phyloP scores from a whole-genome alignment of 2,888 invertebrate genomes.

The Drosophila nr. medialis region DNA sequence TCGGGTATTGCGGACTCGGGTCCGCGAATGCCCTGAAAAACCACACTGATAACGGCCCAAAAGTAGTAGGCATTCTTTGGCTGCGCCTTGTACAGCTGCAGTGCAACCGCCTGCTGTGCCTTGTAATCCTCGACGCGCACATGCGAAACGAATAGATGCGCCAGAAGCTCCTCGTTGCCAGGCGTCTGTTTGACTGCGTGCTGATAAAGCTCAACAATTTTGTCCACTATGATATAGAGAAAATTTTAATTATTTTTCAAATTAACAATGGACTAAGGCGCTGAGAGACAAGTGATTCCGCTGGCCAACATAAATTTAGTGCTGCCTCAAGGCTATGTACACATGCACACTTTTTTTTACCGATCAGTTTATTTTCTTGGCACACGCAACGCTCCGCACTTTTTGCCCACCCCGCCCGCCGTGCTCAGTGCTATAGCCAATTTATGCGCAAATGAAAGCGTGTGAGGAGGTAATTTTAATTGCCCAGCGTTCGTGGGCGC shows the following conservation, averaged over 20 bases:
- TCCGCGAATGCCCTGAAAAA: slow-evolving; percentile 90
- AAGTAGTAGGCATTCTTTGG: slow-evolving; percentile 98
- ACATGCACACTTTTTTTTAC: slow-evolving; percentile 6
- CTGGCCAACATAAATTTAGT: neutral
- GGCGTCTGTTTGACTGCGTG: slow-evolving; percentile 94
- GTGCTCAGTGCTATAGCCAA: slow-evolving; percentile 26
- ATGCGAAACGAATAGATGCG: slow-evolving; percentile 98
- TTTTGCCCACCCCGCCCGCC: neutral
- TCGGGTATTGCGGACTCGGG: slow-evolving; percentile 85
- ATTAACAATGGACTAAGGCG: neutral
- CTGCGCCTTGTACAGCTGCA: slow-evolving; percentile 95
- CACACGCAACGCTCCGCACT: slow-evolving; percentile 29
- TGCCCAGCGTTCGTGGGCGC: slow-evolving; percentile 45
- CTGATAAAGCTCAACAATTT: slow-evolving; percentile 95
- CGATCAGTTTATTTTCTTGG: slow-evolving; percentile 42
- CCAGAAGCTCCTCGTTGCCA: slow-evolving; percentile 95
- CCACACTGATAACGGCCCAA: slow-evolving; percentile 98
- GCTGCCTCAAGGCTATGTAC: slow-evolving; percentile 4
- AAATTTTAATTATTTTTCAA: neutral
- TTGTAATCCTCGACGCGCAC: slow-evolving; percentile 95
- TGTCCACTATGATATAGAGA: slow-evolving; percentile 88
- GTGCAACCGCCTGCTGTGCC: slow-evolving; percentile 95
- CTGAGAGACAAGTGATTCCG: neutral
- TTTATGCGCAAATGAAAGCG: slow-evolving; percentile 48
- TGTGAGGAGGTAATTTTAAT: slow-evolving; percentile 60